Evolutionary conservation across 2,888 invertebrate species (phyloP).

Genomic region (Cantharis nigra): DNA sequence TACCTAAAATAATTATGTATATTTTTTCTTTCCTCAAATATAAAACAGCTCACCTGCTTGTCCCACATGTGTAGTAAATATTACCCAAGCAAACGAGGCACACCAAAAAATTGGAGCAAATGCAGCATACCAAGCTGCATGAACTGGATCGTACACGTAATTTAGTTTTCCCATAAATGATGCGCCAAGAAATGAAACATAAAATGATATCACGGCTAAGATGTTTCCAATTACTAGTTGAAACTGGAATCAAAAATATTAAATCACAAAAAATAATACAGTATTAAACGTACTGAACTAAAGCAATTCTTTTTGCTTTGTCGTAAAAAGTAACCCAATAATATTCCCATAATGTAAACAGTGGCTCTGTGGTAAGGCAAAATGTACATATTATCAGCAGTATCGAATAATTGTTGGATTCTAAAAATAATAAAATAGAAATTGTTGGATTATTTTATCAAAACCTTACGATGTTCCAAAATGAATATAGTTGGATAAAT

Average conservation of each 20-base stretch:
- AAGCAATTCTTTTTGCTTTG: conserved; percentile 50
- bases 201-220: conserved; percentile 57
- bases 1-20: conserved; percentile 52
- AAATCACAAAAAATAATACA: background rate
- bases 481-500: conserved; percentile 68
- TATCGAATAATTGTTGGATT: conserved; percentile 67
- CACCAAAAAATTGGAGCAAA: conserved; percentile 74
- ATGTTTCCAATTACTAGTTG: conserved; percentile 63
- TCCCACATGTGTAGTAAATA: conserved; percentile 66
- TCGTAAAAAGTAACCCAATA: conserved; percentile 64
- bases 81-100: conserved; percentile 68
- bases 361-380: conserved; percentile 68
- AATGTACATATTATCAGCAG: conserved; percentile 71
- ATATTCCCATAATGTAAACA: conserved; percentile 71
- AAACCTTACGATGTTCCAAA: conserved; percentile 71
- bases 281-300: conserved; percentile 7
- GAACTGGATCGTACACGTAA: conserved; percentile 65
- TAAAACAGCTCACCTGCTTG: conserved; percentile 56
- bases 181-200: conserved; percentile 64
- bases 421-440: conserved; percentile 52
- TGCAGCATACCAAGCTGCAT: conserved; percentile 72
- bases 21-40: background rate
- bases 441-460: background rate
- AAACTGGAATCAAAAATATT: conserved; percentile 46
- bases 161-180: conserved; percentile 66